phyloP scores from a whole-genome alignment of 2,888 invertebrate species.

The Pristionchus mayeri region DNA sequence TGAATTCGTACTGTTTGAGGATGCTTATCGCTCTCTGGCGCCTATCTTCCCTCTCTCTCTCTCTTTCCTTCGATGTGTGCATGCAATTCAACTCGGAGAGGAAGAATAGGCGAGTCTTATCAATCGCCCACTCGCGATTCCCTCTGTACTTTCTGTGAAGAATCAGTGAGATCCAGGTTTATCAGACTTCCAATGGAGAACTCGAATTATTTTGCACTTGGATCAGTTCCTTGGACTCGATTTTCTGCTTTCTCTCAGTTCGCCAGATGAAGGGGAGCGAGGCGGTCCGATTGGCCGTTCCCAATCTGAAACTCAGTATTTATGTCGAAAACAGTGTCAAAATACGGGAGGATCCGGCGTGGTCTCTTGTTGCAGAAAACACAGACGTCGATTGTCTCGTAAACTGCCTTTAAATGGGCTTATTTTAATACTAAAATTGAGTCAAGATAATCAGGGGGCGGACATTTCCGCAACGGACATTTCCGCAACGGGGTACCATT shows the following conservation, averaged over 20 bases:
- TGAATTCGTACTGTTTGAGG: conserved; percentile 12
- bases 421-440: too few species aligned
- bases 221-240: not conserved
- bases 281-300: not conserved
- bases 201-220: too few species aligned
- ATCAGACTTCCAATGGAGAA: too few species aligned
- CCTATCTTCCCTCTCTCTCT: not conserved
- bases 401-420: not conserved
- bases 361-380: not conserved
- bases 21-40: conserved; percentile 27
- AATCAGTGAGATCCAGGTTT: too few species aligned
- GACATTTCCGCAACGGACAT: too few species aligned
- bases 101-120: not conserved
- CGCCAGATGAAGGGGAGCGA: not conserved
- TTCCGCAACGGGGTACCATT: too few species aligned
- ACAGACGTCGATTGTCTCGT: not conserved
- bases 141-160: too few species aligned
- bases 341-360: not conserved
- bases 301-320: not conserved
- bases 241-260: not conserved
- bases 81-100: not conserved
- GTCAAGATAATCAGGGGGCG: too few species aligned
- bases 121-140: not conserved
- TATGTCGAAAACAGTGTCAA: not conserved
- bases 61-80: conserved; percentile 1